Percentiles rank a stretch among this genome's conserved stretches.
Conservation (phyloP, 2,888 invertebrate genomes). For the Xestoiulus laeticollis region DNA sequence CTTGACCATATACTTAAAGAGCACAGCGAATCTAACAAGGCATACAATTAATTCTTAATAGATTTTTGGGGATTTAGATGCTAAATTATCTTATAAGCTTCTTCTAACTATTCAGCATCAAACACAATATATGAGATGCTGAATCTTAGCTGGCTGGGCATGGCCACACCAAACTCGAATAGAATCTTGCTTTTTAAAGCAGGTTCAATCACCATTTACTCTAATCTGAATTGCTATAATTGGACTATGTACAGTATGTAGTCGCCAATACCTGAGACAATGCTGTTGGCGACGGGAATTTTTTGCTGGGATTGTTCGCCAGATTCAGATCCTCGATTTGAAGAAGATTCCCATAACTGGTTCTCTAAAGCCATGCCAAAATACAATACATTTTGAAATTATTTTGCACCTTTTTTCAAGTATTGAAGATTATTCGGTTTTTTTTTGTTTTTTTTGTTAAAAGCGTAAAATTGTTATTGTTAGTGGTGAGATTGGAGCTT, state of each 20-base stretch:
- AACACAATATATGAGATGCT: no score
- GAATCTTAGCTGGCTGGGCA: no score
- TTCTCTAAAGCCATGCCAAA: conserved; percentile 38
- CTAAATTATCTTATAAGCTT: no score
- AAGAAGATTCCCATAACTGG: conserved; percentile 33
- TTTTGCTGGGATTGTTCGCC: not conserved
- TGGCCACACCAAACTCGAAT: not conserved
- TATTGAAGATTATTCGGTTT: not conserved
- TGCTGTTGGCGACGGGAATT: not conserved
- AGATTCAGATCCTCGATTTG: conserved; percentile 25
- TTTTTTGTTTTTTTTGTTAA: not conserved
- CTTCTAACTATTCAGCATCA: no score
- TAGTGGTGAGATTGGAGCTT: conserved; percentile 24
- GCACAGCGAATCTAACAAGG: no score
- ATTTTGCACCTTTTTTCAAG: conserved; percentile 6
- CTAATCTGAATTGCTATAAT: not conserved
- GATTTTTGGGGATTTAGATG: no score
- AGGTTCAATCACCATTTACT: not conserved
- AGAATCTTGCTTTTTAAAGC: not conserved
- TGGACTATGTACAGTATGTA: not conserved
- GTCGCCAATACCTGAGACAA: conserved; percentile 16
- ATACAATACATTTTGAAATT: conserved; percentile 1
- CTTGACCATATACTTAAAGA: no score
- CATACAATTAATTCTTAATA: no score
- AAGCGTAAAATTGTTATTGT: not conserved